Evolutionary conservation across 2,113 vertebrate genomes (phyloP).

Genomic region (Cacatua alba): DNA sequence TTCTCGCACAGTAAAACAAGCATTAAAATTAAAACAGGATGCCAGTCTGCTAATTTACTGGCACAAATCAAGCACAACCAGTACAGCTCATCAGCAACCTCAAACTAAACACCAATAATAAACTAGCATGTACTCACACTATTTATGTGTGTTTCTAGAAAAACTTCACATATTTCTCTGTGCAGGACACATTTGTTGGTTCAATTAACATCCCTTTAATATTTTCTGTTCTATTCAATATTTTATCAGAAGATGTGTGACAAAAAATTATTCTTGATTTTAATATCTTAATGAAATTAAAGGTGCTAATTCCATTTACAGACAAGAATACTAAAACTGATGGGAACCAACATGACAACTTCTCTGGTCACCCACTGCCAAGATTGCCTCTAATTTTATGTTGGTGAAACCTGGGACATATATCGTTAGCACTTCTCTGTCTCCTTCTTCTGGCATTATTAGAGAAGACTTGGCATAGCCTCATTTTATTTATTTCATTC

Average conservation of each 20-base stretch:
- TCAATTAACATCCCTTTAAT: neutral
- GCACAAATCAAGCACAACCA: neutral
- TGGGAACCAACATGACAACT: neutral
- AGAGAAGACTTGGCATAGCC: neutral
- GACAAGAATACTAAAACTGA: neutral
- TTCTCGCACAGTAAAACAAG: neutral
- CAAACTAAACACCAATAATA: neutral
- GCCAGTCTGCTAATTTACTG: neutral
- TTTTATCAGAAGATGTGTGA: neutral
- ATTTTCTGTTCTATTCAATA: neutral
- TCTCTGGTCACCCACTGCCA: neutral
- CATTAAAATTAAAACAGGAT: neutral
- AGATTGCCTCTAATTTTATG: neutral
- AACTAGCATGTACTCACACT: neutral
- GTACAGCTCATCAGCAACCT: neutral
- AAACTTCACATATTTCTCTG: neutral
- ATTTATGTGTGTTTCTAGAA: neutral
- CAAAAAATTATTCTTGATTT: neutral
- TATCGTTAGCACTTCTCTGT: neutral
- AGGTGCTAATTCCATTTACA: neutral
- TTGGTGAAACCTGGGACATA: neutral
- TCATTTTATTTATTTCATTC: neutral
- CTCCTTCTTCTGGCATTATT: neutral
- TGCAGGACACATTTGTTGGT: neutral
- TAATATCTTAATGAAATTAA: neutral